Conservation (phyloP, 2,113 vertebrate genomes). For the Maccullochella peelii region DNA sequence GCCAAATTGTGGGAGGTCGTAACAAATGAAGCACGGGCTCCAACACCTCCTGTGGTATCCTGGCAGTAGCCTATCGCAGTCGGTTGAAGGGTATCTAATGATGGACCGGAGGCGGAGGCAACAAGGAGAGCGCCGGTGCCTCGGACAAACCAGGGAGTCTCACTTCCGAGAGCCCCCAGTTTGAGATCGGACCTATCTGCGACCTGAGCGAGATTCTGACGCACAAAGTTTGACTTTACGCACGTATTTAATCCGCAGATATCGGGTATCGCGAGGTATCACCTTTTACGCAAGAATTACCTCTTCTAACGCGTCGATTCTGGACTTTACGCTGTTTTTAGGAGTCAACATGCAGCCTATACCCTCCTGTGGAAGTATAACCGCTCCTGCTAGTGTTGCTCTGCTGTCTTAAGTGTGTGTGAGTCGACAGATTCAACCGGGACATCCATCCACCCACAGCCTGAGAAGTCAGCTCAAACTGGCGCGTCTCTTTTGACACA, state of each 20-base stretch:
- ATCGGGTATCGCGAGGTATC: neutral
- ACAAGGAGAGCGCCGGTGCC: constrained; percentile 55
- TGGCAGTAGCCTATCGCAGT: constrained; percentile 79
- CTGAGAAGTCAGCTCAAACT: neutral
- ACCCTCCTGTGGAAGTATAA: constrained; percentile 15
- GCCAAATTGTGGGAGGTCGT: constrained; percentile 75
- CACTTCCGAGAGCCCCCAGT: constrained; percentile 49
- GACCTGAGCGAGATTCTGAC: constrained; percentile 25
- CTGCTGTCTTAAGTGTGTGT: constrained; percentile 14
- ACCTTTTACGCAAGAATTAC: neutral
- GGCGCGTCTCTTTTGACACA: constrained; percentile 11
- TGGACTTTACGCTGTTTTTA: constrained; percentile 40
- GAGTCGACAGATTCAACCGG: constrained; percentile 19
- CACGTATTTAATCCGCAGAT: neutral
- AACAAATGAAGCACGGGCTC: constrained; percentile 58
- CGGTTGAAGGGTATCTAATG: constrained; percentile 65
- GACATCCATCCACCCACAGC: constrained; percentile 29
- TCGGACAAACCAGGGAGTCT: constrained; percentile 48
- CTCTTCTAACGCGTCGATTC: neutral
- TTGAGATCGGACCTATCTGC: constrained; percentile 34
- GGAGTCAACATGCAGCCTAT: neutral
- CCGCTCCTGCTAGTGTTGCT: constrained; percentile 1
- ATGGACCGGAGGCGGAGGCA: constrained; percentile 77
- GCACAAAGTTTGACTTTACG: constrained; percentile 40
- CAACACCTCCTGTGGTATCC: constrained; percentile 80